phyloP scores from a whole-genome alignment of 2,797 vertebrate species.

The Morelia viridis region DNA sequence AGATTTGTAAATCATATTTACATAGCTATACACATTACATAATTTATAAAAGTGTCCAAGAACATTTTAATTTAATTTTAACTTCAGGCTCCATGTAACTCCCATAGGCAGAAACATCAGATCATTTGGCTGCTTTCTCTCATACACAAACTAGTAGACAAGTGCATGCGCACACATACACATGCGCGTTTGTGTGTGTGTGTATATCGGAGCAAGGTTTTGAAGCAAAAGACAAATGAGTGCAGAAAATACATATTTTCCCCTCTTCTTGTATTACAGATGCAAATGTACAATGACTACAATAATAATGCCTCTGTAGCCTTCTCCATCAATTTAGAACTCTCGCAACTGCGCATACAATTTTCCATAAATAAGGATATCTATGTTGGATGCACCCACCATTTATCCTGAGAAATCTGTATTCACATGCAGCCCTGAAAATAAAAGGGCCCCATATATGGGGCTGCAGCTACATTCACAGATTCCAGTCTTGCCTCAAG shows the following conservation, averaged over 20 bases:
- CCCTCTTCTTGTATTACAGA: not conserved
- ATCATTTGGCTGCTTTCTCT: not conserved
- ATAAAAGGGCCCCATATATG: not conserved
- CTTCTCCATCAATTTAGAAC: not conserved
- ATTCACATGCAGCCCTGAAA: not conserved
- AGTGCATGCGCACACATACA: not conserved
- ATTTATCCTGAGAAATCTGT: not conserved
- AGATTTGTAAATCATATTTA: not conserved
- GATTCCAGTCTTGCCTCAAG: not conserved
- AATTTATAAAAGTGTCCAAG: not conserved
- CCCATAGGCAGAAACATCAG: not conserved
- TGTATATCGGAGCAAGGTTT: not conserved
- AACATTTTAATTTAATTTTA: not conserved
- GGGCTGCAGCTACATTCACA: not conserved
- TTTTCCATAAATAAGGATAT: not conserved
- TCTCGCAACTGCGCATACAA: not conserved
- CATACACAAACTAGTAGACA: not conserved
- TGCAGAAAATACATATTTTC: not conserved
- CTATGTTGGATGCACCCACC: not conserved
- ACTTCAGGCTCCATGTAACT: not conserved
- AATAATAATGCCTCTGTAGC: no score
- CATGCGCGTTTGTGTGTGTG: fast-evolving
- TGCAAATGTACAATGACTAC: not conserved
- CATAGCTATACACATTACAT: not conserved
- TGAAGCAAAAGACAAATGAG: not conserved